A percentile compares a stretch with the other conserved stretches of the same genome.
These are phyloP conservation scores for Drosophila willistoni DNA, from an alignment of 1,140 invertebrate species.

Conservation along the genomic window DNA sequence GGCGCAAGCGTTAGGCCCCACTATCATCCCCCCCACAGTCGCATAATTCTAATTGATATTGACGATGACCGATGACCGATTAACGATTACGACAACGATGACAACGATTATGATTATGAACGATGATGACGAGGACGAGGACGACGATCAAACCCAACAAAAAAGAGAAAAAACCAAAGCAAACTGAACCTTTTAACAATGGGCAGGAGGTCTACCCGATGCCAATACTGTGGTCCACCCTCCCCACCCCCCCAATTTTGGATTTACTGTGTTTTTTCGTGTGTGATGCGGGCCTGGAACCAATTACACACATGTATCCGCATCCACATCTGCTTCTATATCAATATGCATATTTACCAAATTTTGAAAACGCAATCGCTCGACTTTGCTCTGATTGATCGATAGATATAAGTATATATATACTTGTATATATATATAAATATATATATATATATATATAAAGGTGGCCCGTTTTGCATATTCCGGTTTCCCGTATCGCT, in stretches of 20 bases:
- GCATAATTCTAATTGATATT: neutral
- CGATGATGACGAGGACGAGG: neutral
- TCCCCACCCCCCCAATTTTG: neutral
- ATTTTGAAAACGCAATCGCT: too few relatives aligned
- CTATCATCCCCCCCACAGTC: too few relatives aligned
- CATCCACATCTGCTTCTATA: conserved; percentile 5
- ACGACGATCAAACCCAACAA: neutral
- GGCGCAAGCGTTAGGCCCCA: conserved; percentile 54
- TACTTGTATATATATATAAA: too few relatives aligned
- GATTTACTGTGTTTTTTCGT: neutral
- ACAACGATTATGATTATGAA: neutral
- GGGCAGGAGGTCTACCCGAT: neutral
- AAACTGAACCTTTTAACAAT: neutral
- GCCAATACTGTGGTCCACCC: neutral
- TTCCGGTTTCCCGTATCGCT: too few relatives aligned
- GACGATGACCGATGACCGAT: neutral
- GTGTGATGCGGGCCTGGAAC: neutral
- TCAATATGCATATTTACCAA: neutral
- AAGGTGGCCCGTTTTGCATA: too few relatives aligned
- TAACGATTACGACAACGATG: neutral
- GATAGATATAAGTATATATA: too few relatives aligned
- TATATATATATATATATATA: too few relatives aligned
- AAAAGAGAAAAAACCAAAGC: too few relatives aligned
- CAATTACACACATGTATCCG: neutral
- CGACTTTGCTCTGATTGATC: too few relatives aligned